Conservation (phyloP, 1,140 invertebrate species). For the Himalopsyche phryganea region DNA sequence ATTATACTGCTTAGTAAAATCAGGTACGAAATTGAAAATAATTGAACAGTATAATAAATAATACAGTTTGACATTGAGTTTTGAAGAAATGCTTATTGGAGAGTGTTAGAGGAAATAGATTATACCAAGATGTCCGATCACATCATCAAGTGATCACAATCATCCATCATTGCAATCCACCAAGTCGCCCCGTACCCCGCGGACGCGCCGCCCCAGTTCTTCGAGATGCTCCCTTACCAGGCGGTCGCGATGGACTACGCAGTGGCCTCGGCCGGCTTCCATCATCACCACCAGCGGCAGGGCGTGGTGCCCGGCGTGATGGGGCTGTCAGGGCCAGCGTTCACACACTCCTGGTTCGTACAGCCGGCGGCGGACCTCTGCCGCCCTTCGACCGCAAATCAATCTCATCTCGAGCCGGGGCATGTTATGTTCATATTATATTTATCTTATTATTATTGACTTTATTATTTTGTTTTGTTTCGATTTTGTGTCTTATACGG, state of each 20-base stretch:
- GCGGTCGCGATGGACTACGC: conserved; percentile 86
- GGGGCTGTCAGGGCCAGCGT: conserved; percentile 63
- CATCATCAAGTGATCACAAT: background rate
- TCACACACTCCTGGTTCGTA: conserved; percentile 90
- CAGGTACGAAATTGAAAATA: too few relatives aligned
- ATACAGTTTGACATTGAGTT: too few relatives aligned
- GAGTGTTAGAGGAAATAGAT: too few relatives aligned
- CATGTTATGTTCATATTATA: conserved; percentile 67
- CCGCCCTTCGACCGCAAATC: conserved; percentile 71
- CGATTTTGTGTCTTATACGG: conserved; percentile 5
- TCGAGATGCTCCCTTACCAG: conserved; percentile 78
- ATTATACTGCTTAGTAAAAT: too few relatives aligned
- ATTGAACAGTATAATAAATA: too few relatives aligned
- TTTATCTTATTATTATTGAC: conserved; percentile 36
- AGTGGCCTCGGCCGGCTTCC: conserved; percentile 64
- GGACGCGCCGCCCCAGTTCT: background rate
- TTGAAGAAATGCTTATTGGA: too few relatives aligned
- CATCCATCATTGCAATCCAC: too few relatives aligned
- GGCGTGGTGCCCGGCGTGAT: conserved; percentile 61
- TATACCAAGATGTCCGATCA: background rate
- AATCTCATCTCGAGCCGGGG: conserved; percentile 84
- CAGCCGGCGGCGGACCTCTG: conserved; percentile 78
- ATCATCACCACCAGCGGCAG: conserved; percentile 63
- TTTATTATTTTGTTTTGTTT: conserved; percentile 17
- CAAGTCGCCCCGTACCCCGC: too few relatives aligned